A percentile compares a stretch with the other conserved stretches of the same genome.
Evolutionary conservation across 2,113 vertebrate species (phyloP).

Genomic region (zebrafish (Danio rerio)): DNA sequence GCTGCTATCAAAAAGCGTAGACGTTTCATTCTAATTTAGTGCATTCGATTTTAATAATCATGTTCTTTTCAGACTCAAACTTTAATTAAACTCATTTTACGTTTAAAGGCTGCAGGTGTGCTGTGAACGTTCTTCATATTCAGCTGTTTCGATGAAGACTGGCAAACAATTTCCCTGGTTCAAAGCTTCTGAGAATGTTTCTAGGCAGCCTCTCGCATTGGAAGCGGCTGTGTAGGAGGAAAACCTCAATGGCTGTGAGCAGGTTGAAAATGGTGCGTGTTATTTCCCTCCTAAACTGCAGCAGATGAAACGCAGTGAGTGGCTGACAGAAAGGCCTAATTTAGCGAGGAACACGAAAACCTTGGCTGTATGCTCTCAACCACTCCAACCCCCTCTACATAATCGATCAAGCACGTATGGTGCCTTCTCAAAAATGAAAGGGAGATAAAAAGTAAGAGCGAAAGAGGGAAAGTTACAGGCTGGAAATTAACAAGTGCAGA

Average conservation of each 20-base stretch:
- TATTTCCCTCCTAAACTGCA: conserved; percentile 61
- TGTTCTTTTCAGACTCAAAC: not conserved
- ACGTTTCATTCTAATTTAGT: not conserved
- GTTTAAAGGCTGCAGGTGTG: conserved; percentile 30
- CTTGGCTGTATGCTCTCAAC: conserved; percentile 33
- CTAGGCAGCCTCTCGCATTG: conserved; percentile 42
- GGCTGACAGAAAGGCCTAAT: conserved; percentile 66
- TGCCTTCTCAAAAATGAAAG: conserved; percentile 43
- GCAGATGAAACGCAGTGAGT: conserved; percentile 64
- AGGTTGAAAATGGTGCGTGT: conserved; percentile 50
- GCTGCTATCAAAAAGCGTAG: not conserved
- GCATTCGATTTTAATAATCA: not conserved
- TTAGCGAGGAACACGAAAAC: conserved; percentile 64
- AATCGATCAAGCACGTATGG: conserved; percentile 67
- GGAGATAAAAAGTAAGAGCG: conserved; percentile 28
- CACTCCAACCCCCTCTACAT: conserved; percentile 52
- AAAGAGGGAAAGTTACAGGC: not conserved
- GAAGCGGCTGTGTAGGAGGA: conserved; percentile 60
- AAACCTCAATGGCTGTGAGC: conserved; percentile 62
- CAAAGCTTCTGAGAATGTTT: conserved; percentile 53
- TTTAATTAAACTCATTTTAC: conserved; percentile 3
- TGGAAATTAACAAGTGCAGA: conserved; percentile 63
- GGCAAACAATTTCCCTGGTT: conserved; percentile 56
- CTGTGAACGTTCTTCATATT: conserved; percentile 61
- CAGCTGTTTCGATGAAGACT: conserved; percentile 52